Evolutionary conservation across 1,140 invertebrate species (phyloP), one percentile per base, ranked within the genome.

Genomic region (Drosophila miranda): DNA sequence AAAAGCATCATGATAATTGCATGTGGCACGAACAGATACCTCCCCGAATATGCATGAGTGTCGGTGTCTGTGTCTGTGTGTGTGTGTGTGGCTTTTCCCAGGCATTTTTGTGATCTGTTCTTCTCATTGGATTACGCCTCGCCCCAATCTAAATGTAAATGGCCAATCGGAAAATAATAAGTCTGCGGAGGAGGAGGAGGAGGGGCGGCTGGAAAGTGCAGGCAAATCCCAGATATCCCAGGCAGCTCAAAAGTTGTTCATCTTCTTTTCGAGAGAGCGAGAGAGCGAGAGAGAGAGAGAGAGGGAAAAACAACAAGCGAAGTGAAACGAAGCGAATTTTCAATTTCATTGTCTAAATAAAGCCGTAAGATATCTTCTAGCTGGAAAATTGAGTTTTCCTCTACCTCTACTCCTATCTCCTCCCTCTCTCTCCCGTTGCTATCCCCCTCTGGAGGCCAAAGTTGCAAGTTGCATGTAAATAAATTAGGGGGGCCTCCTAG

Each of bases 131-230:
- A 75, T 84, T 83, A 69, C 54, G 60, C 74, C 51, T 51, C 46
- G 54, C 61, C 50, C 55, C 62, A 83, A 84, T 84, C 81, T 84
- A 80, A 80, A 84, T 84, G 80, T 80, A 86, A 84, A 84, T 84
- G 81, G 72, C 49, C 81, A 80, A 84, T 83, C 63, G 64, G 57
- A 61, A 64, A 75, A 64, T 55, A 72, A 71, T 54, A 64, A 52
- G 50, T 6, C 30, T 59, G 55, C 28, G 42, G 19, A 7, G 26
- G 19, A 75, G n/a, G 9, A 16, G 26, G 21, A 45, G 6, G 23
- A 0, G 4, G 23, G 4, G 16, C 28, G 28, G 28, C 6, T 28
- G 5, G 41, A 42, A 38, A 50, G 62, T 70, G 13, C 7, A 42
- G 23, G 45, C 48, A 73, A 63, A 62, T 55, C 16, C 16, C 16